Base-by-base conservation (phyloP, 2,797 vertebrate genomes). In the Columba guinea region DNA sequence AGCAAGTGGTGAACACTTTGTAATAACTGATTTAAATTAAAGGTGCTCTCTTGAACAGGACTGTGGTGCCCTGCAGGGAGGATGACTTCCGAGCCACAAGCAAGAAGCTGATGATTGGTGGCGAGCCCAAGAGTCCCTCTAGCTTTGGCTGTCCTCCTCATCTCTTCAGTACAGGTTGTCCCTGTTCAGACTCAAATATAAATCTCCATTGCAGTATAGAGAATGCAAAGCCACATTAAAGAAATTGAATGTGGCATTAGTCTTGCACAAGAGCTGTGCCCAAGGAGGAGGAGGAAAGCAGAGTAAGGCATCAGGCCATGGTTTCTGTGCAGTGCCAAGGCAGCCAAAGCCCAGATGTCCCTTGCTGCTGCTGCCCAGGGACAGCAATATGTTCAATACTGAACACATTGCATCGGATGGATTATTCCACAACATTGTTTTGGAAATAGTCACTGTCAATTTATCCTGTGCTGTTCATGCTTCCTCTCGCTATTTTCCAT, bases 231-330 rank as follows among this genome's bases (percentile, higher is more conserved):
- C 28, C 24, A 4, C 65, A 71, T 89, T 83, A 90, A 96, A 63
- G 67, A 95, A 89, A 95, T 65, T 77, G 89, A 92, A 67, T 56
- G 8, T 15, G 55, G 63, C 74, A 80, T 95, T 94, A 95, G 80
- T 95, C 74, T 89, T 69, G 69, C 48, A 56, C 84, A 94, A 76
- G 55, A 93, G 70, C 53, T 2, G 3, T 68, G 69, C 70, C 46
- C 7, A 5, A 49, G 58, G 44, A 70, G 56, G 64, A 70, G 77
- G n/a, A 39, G 30, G 22, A 62, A 79, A 71, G 65, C 69, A 78
- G 69, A 75, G 52, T 19, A 83, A 77, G 35, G 91, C 94, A 79
- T 32, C 68, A 27, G 0, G 6, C 39, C 70, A 32, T 0, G 0
- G n/a, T 26, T 91, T 71, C 65, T 68, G 68, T 48, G 70, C 2